A percentile compares a stretch with the other conserved stretches of the same genome.
phyloP scores from a whole-genome alignment of 2,113 vertebrate species.

The Pristiophorus japonicus region DNA sequence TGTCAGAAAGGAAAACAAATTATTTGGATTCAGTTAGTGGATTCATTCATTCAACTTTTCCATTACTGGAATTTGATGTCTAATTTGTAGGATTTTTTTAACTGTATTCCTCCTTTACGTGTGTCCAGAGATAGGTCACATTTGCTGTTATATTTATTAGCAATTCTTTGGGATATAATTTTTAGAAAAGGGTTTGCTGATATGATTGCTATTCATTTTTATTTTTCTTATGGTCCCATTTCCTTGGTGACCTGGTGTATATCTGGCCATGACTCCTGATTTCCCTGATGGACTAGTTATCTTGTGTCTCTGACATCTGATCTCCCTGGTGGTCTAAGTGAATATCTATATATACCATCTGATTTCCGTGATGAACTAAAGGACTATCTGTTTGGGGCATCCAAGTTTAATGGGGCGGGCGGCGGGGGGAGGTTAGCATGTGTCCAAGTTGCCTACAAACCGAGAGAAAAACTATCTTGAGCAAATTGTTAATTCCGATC shows the following conservation, averaged over 20 bases:
- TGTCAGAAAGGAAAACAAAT: not conserved
- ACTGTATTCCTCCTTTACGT: not conserved
- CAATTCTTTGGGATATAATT: not conserved
- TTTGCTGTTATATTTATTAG: not conserved
- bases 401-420: not conserved
- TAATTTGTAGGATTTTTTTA: not conserved
- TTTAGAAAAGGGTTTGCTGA: not conserved
- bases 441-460: not conserved
- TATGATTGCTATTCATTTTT: not conserved
- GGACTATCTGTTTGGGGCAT: not conserved
- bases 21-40: not conserved
- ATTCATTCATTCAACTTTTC: too few species aligned
- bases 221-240: not conserved
- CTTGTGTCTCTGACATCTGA: not conserved
- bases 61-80: not conserved
- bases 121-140: not conserved
- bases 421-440: not conserved
- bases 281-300: not conserved
- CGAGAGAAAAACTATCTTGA: not conserved
- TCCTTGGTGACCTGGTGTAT: not conserved
- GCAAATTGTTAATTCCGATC: not conserved
- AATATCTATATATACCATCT: not conserved
- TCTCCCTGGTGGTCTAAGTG: not conserved
- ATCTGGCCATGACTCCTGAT: not conserved
- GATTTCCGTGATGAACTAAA: not conserved